Conservation (phyloP, 2,113 vertebrate species). For the Ptilonorhynchus violaceus region DNA sequence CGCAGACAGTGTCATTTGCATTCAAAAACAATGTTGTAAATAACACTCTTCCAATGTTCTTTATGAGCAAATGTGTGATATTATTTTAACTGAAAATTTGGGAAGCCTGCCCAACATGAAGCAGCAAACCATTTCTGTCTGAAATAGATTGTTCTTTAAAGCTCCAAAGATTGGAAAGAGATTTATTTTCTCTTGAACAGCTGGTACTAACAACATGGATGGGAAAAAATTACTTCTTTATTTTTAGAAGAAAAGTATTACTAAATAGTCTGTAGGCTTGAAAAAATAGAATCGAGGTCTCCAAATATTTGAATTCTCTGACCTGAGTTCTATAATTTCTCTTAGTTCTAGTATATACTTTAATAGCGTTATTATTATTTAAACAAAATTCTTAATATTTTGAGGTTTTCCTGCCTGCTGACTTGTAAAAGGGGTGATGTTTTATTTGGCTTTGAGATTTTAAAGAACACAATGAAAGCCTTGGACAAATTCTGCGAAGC, state of each 20-base stretch:
- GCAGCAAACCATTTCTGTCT: slow-evolving; percentile 10
- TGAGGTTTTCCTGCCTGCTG: not conserved
- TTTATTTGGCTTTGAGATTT: not conserved
- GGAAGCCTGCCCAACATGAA: slow-evolving; percentile 21
- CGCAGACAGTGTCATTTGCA: not conserved
- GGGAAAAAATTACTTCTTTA: not conserved
- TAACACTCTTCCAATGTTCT: not conserved
- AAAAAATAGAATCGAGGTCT: not conserved
- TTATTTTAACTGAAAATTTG: not conserved
- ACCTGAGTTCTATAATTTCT: not conserved
- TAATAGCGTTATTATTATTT: not conserved
- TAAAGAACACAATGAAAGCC: not conserved
- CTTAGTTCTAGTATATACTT: not conserved
- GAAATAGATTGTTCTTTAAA: slow-evolving; percentile 23
- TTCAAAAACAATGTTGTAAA: slow-evolving; percentile 15
- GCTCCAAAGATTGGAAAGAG: not conserved
- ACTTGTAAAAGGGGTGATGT: not conserved
- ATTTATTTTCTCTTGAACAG: slow-evolving; percentile 22
- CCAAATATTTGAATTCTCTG: not conserved
- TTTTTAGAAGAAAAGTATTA: not conserved
- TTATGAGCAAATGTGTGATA: not conserved
- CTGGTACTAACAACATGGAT: not conserved
- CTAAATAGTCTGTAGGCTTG: not conserved
- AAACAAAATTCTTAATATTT: not conserved
- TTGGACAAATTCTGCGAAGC: not conserved